Conservation (phyloP, 2,888 invertebrate species). For the Pristionchus arcanus region DNA sequence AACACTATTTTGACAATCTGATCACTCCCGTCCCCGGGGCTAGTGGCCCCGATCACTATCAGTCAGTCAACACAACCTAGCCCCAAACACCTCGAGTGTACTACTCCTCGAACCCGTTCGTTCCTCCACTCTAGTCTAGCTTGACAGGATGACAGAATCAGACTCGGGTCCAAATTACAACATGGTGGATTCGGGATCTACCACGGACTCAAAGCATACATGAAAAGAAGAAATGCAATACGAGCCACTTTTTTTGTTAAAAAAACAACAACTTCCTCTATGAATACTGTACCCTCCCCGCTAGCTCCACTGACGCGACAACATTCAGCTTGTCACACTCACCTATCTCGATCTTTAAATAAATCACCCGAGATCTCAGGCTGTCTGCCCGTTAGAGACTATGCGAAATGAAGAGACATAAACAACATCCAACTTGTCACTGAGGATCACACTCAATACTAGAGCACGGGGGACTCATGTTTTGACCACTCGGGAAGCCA, state of each 20-base stretch:
- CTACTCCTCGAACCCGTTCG: not conserved
- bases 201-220: too few relatives aligned
- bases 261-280: too few relatives aligned
- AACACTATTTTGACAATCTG: too few relatives aligned
- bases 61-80: not conserved
- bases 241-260: too few relatives aligned
- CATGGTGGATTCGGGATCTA: too few relatives aligned
- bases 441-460: not conserved
- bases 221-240: too few relatives aligned
- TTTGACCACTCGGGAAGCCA: not conserved
- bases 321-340: not conserved
- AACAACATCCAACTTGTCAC: not conserved
- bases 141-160: too few relatives aligned
- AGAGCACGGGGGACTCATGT: not conserved
- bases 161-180: too few relatives aligned
- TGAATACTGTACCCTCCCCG: not conserved
- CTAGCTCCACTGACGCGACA: not conserved
- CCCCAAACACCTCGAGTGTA: too few relatives aligned
- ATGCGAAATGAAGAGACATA: not conserved
- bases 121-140: not conserved
- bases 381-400: not conserved
- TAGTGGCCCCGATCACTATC: not conserved
- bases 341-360: too few relatives aligned
- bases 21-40: too few relatives aligned
- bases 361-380: not conserved